Conservation (phyloP, 2,888 invertebrate genomes). For the Nomada fabriciana region DNA sequence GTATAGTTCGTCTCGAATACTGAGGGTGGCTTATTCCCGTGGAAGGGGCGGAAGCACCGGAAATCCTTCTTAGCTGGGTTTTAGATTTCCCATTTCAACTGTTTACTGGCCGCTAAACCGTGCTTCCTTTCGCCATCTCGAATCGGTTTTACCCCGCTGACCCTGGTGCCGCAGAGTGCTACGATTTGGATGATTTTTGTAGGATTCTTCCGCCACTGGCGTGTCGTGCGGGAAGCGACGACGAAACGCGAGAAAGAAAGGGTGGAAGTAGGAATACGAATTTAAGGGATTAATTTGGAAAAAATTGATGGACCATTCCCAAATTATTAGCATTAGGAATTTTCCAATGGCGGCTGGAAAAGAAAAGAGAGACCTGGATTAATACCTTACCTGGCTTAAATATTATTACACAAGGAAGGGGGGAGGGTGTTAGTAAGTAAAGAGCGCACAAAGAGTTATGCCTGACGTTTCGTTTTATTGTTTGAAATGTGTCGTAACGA, state of each 20-base stretch:
- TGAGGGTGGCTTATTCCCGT: neutral
- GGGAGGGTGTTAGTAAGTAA: neutral
- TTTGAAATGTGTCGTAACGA: conserved; percentile 65
- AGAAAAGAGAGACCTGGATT: too few species aligned
- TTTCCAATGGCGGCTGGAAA: too few species aligned
- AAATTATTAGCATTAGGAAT: too few species aligned
- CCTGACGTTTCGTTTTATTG: conserved; percentile 63
- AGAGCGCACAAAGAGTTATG: neutral
- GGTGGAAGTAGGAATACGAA: neutral
- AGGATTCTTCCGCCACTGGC: neutral
- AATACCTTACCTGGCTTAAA: conserved; percentile 2
- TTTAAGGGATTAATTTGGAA: too few species aligned
- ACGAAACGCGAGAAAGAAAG: neutral
- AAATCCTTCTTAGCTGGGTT: conserved; percentile 57
- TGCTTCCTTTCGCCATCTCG: conserved; percentile 28
- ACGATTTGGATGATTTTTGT: neutral
- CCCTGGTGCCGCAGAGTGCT: neutral
- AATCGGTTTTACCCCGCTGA: conserved; percentile 48
- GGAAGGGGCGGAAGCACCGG: neutral
- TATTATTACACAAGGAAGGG: neutral
- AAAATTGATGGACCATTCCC: too few species aligned
- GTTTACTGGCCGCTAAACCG: conserved; percentile 59
- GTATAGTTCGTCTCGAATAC: conserved; percentile 56
- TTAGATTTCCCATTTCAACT: conserved; percentile 66
- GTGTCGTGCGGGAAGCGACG: neutral